Conservation (phyloP, 64 coral and sea anemone species). For the Pachyseris speciosa region DNA sequence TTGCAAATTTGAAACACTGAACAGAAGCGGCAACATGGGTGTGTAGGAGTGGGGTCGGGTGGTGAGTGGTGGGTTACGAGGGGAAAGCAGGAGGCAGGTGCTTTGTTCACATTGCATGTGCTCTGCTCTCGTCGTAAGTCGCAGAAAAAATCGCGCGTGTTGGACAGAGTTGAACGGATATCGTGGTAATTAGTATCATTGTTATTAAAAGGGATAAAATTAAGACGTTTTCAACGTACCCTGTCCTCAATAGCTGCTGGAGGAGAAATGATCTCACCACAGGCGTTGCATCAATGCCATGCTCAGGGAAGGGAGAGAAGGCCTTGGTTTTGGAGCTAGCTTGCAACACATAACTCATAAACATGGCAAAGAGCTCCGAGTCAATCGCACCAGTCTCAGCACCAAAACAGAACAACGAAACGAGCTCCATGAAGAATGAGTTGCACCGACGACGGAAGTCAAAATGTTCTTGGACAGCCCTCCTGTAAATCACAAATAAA, state of each 20-base stretch:
- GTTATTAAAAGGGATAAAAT: background rate
- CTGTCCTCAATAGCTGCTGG: slow-evolving; percentile 65
- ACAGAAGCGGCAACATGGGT: too few relatives aligned
- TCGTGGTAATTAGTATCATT: too few relatives aligned
- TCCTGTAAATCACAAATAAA: slow-evolving; percentile 10
- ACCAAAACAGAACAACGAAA: slow-evolving; percentile 83
- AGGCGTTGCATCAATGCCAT: slow-evolving; percentile 76
- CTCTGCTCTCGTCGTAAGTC: too few relatives aligned
- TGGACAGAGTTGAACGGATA: too few relatives aligned
- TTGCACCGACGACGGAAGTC: slow-evolving; percentile 74
- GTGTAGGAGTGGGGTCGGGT: too few relatives aligned
- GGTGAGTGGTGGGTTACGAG: too few relatives aligned
- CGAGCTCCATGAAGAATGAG: slow-evolving; percentile 89
- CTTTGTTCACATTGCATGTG: too few relatives aligned
- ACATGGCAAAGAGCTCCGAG: slow-evolving; percentile 55
- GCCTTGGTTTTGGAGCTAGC: slow-evolving; percentile 53
- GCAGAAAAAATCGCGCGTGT: too few relatives aligned
- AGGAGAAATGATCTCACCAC: slow-evolving; percentile 86
- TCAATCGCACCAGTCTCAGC: slow-evolving; percentile 16
- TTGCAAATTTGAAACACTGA: too few relatives aligned
- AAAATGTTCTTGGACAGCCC: slow-evolving; percentile 15
- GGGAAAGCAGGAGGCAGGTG: too few relatives aligned
- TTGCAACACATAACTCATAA: slow-evolving; percentile 71
- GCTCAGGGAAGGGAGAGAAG: slow-evolving; percentile 86
- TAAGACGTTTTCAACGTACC: background rate